These are phyloP conservation scores for Drosophila erecta DNA, from an alignment of 1,140 invertebrate genomes.

Conservation along the genomic window DNA sequence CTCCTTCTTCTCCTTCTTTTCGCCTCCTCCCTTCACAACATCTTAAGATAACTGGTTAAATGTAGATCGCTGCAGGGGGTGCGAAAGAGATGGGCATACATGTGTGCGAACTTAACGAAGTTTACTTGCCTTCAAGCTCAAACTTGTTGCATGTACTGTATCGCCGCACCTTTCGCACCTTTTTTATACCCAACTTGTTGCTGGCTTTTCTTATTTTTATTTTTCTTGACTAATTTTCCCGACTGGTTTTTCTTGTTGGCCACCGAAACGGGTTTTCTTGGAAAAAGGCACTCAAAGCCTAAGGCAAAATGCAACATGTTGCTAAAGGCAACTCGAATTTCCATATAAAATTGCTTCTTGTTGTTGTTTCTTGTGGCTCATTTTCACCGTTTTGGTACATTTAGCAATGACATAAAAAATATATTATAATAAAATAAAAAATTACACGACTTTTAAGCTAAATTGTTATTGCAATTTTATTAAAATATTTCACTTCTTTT, in stretches of 20 bases:
- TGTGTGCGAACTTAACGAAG: constrained; percentile 21
- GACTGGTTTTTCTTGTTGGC: constrained; percentile 68
- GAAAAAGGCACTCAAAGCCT: constrained; percentile 47
- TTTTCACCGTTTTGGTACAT: no score
- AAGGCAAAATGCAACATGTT: constrained; percentile 62
- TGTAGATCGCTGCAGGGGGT: constrained; percentile 60
- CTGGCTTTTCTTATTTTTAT: constrained; percentile 20
- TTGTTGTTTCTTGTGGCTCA: no score
- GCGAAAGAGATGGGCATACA: background rate
- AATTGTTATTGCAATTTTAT: no score
- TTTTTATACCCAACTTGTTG: constrained; percentile 14
- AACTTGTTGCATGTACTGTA: constrained; percentile 40
- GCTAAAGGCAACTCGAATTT: constrained; percentile 22
- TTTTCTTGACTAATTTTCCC: constrained; percentile 13
- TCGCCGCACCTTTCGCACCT: background rate
- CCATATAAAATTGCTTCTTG: background rate
- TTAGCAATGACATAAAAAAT: no score
- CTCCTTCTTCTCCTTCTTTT: background rate
- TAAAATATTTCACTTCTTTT: no score
- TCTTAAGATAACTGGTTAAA: constrained; percentile 70
- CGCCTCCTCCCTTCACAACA: background rate
- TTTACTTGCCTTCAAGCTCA: constrained; percentile 34
- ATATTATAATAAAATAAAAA: no score
- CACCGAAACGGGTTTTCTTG: constrained; percentile 29
- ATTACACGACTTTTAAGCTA: no score